Evolutionary conservation across 2,888 invertebrate species (phyloP).

Genomic region (Microplitis deprimator): DNA sequence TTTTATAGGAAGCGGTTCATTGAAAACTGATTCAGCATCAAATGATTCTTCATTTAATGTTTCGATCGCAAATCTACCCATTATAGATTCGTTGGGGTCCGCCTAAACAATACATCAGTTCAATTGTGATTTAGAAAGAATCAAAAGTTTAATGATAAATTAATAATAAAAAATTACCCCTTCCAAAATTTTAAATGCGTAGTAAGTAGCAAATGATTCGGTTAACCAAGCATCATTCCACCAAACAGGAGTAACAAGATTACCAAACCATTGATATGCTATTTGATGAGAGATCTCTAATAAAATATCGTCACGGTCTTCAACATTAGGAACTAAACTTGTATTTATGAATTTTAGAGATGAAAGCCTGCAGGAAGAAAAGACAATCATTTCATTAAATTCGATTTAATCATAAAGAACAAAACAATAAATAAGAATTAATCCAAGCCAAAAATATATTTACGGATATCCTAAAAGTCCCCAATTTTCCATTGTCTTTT

Average conservation of each 20-base stretch:
- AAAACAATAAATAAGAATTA: too few relatives aligned
- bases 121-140: too few relatives aligned
- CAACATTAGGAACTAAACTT: background rate
- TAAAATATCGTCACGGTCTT: background rate
- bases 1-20: background rate
- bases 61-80: too few relatives aligned
- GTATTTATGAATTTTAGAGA: background rate
- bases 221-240: constrained; percentile 47
- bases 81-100: background rate
- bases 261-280: constrained; percentile 45
- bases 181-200: constrained; percentile 21
- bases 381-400: too few relatives aligned
- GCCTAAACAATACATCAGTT: background rate
- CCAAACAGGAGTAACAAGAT: constrained; percentile 44
- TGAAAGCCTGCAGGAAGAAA: too few relatives aligned
- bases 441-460: background rate
- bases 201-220: constrained; percentile 44
- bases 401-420: too few relatives aligned
- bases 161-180: background rate
- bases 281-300: constrained; percentile 41
- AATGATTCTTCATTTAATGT: too few relatives aligned
- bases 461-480: background rate
- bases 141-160: background rate
- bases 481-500: background rate
- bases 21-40: background rate